Evolutionary conservation across 2,113 vertebrate genomes (phyloP), one percentile per base, ranked within the genome.

Genomic region (Dromaius novaehollandiae): DNA sequence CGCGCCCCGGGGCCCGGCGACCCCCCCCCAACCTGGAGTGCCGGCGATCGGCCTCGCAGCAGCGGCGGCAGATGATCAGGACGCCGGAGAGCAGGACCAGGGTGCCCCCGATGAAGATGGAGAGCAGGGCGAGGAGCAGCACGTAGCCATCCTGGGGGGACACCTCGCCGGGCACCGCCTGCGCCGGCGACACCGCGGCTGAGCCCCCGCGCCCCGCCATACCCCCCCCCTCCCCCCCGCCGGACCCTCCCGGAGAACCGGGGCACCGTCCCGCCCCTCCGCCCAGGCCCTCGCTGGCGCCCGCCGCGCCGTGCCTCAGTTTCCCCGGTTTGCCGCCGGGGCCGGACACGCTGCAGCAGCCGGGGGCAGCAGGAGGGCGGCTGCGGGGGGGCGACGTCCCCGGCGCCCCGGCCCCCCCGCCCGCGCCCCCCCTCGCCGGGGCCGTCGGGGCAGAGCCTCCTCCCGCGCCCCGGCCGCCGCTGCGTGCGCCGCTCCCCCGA

Each of bases 61-160:
- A 99, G 53, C 98, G 98, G 26, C 98, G 98, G 94, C 98, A 99
- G 93, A 98, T 86, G 86, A 99, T 98, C 97, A 99, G 98, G 93
- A 99, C 93, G 44, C 99, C 98, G 0, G 98, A 98, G 79, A 99
- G 96, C 90, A 99, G 98, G 77, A 99, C 98, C 90, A 99, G 90
- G 0, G 98, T 98, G 86, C 99, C 99, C 12, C 99, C 99, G 7
- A 99, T 98, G 90, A 99, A 98, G 94, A 99, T 97, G 77, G 98
- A 99, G 95, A 99, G 97, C 89, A 99, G 98, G 90, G 99, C 99
- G 81, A 99, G 97, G 73, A 99, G 98, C 85, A 99, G 98, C 88
- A 98, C 97, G 24, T 98, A 99, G 91, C 99, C 99, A 98, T 99
- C 98, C 96, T 98, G 98, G 60, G 98, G 97, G 96, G 97, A 97